Base-by-base conservation (phyloP, 2,797 vertebrate genomes). In the Paratrypauchen microcephalus region DNA sequence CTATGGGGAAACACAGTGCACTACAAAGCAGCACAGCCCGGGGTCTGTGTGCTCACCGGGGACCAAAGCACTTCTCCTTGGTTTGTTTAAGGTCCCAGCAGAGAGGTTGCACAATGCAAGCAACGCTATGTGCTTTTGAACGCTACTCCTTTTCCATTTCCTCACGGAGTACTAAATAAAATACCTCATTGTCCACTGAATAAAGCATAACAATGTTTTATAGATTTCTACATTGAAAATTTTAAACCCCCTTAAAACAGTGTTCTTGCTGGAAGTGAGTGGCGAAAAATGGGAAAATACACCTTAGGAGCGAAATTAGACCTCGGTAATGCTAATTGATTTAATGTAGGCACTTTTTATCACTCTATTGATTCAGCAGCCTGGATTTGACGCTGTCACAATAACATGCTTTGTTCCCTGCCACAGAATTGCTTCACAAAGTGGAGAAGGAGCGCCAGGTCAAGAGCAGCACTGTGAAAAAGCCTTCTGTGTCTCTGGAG, bases 391-490 rank as follows among this genome's bases (percentile, higher is more conserved):
- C 89, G 79, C 58, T 71, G 83, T 88, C 82, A 90, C 83, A 92
- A 91, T 90, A 89, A 73, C 76, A 12, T 90, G 91, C 88, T 94
- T 95, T 95, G 83, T 94, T 94, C 90, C 88, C 71, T 47, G 79
- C 84, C 75, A 59, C 90, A 97, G 95, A 95, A 72, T 87, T 93
- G 72, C 85, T 94, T 90, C 87, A 86, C 87, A 93, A 90, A 91
- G 79, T 92, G 85, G 73, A 50, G 69, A 90, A 93, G 85, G 85
- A 89, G 81, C 89, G 63, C 26, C 92, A 71, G 87, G 87, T 95
- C 91, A 94, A 89, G 83, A 93, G 86, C 88, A 95, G 92, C 92
- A 86, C 89, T 86, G 90, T 89, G 77, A 92, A 93, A 92, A 95
- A 89, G 83, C 90, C 89, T 79, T 85, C 83, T 73, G 83, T 94